Base-by-base conservation (phyloP, 2,888 invertebrate genomes). In the Platerodrilus igneus region DNA sequence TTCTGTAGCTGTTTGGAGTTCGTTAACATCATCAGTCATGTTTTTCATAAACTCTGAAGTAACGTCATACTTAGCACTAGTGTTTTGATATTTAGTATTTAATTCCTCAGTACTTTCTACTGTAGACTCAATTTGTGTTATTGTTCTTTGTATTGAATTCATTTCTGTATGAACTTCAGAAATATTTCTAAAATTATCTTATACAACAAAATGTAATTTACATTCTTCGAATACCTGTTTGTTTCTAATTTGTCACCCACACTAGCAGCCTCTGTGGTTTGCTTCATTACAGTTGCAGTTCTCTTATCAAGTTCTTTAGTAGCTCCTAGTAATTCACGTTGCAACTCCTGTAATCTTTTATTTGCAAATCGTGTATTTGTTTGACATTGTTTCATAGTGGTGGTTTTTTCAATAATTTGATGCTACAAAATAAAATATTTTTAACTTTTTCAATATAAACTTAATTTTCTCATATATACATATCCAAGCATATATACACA, bases 171-270 rank as follows among this genome's bases (percentile, higher is more conserved):
- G 57, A 30, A 68, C 66, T 10, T 51, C 55, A 9, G 35, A 37
- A 4, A 63, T 58, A 25, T 44, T 29, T 33, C 64, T 63, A 41
- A 32, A 55, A n/a, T n/a, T n/a, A n/a, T 53, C 18, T 26, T 17
- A 30, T 16, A 36, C 18, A 28, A 27, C n/a, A 21, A 27, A 37
- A 32, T 14, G 26, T 14, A 10, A n/a, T 14, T 14, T 21, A 28
- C 37, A 36, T 17, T 17, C 9, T 23, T 22, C 11, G n/a, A n/a
- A 41, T 54, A 77, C 77, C 75, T 73, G 1, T 71, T 64, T 4
- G 72, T 67, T 0, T 69, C 58, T 3, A 76, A 63, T 48, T 77
- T 65, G 1, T 69, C 60, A 17, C 78, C 76, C 8, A 71, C 55
- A 20, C 52, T 57, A 26, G 62, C 58, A 1, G 79, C 79, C 31